phyloP scores from a whole-genome alignment of 2,888 invertebrate species.

The Epistrophe eligans region DNA sequence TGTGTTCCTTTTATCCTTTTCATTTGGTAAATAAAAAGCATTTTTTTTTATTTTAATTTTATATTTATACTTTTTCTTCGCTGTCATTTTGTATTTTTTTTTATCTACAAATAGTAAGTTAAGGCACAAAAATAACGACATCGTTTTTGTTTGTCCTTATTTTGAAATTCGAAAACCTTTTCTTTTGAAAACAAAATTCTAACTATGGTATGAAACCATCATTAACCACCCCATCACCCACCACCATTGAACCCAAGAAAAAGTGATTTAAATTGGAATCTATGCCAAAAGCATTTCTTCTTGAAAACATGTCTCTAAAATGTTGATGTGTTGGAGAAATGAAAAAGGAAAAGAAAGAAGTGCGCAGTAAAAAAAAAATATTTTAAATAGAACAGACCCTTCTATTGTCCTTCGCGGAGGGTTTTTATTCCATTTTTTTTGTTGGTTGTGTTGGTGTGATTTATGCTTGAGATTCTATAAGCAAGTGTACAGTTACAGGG shows the following conservation, averaged over 20 bases:
- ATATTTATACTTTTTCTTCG: background rate
- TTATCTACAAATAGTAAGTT: background rate
- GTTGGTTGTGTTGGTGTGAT: constrained; percentile 14
- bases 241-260: constrained; percentile 40
- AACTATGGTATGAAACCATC: background rate
- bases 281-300: constrained; percentile 64
- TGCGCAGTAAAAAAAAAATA: constrained; percentile 37
- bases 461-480: constrained; percentile 16
- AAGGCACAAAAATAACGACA: constrained; percentile 8
- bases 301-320: constrained; percentile 34
- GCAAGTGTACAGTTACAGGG: constrained; percentile 14
- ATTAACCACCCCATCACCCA: constrained; percentile 12
- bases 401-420: constrained; percentile 53
- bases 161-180: constrained; percentile 44
- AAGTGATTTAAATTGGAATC: constrained; percentile 74
- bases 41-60: constrained; percentile 13
- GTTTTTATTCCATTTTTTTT: constrained; percentile 26
- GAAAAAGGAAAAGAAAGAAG: constrained; percentile 11
- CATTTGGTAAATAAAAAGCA: constrained; percentile 1
- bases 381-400: constrained; percentile 53
- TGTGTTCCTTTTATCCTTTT: constrained; percentile 18
- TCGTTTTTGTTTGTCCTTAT: constrained; percentile 55
- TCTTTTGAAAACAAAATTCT: constrained; percentile 17
- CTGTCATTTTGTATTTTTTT: constrained; percentile 3
- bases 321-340: constrained; percentile 40